Conservation (phyloP, 2,113 vertebrate species). For the Epinephelus lanceolatus region DNA sequence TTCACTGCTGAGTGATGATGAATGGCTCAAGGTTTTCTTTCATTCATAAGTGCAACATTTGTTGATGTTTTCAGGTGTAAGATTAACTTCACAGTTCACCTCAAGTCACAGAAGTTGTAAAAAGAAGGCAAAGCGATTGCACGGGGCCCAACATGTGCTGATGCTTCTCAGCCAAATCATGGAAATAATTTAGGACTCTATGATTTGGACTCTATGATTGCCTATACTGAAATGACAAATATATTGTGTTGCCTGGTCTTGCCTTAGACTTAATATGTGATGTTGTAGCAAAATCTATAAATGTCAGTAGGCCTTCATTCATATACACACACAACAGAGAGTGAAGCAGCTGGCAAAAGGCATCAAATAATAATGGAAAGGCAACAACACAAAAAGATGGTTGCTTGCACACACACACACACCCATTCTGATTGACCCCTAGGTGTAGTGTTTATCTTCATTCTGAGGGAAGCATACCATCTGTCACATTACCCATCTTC, state of each 20-base stretch:
- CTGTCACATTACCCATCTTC: slow-evolving; percentile 66
- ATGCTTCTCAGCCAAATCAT: not conserved
- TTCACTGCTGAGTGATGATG: not conserved
- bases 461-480: slow-evolving; percentile 50
- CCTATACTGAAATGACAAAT: not conserved
- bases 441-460: slow-evolving; percentile 42
- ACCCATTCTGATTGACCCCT: slow-evolving; percentile 26
- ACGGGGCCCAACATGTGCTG: not conserved
- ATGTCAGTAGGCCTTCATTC: slow-evolving; percentile 7
- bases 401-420: not conserved
- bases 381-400: slow-evolving; percentile 12
- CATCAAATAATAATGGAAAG: slow-evolving; percentile 20
- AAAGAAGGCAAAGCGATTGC: not conserved
- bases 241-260: not conserved
- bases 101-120: not conserved
- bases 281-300: slow-evolving; percentile 12
- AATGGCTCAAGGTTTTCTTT: slow-evolving; percentile 4
- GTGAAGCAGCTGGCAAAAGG: slow-evolving; percentile 41
- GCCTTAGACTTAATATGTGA: not conserved
- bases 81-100: not conserved
- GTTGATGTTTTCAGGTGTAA: not conserved
- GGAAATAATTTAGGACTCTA: not conserved
- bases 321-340: slow-evolving; percentile 5
- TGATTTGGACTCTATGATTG: not conserved
- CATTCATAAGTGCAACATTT: slow-evolving; percentile 2